Conservation (phyloP, 2,888 invertebrate genomes). For the Cerastis leucographa region DNA sequence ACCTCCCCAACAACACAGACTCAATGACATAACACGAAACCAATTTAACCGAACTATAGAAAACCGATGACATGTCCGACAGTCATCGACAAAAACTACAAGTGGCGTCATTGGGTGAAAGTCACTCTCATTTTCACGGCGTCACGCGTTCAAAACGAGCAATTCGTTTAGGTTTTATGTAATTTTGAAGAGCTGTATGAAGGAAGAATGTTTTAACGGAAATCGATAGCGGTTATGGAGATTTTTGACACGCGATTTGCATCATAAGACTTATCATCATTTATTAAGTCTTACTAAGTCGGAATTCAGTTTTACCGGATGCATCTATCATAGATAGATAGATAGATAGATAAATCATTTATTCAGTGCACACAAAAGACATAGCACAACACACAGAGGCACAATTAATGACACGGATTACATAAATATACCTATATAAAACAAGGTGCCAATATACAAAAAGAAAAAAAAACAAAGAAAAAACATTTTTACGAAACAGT, state of each 20-base stretch:
- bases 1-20: not conserved
- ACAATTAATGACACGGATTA: too few relatives aligned
- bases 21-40: slow-evolving; percentile 33
- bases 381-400: too few relatives aligned
- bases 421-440: too few relatives aligned
- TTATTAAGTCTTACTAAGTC: too few relatives aligned
- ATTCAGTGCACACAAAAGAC: too few relatives aligned
- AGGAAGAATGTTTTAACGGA: not conserved
- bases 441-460: too few relatives aligned
- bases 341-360: too few relatives aligned
- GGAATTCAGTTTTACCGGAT: too few relatives aligned
- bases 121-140: slow-evolving; percentile 61
- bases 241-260: not conserved
- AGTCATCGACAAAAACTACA: slow-evolving; percentile 40
- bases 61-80: slow-evolving; percentile 50
- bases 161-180: slow-evolving; percentile 46
- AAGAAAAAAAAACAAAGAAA: too few relatives aligned
- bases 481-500: too few relatives aligned
- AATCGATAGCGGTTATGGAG: not conserved
- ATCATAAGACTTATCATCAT: not conserved
- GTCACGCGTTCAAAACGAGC: slow-evolving; percentile 43
- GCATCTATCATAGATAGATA: too few relatives aligned
- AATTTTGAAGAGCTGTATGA: slow-evolving; percentile 20
- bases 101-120: slow-evolving; percentile 65
- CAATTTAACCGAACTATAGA: slow-evolving; percentile 38